phyloP scores from a whole-genome alignment of 2,113 vertebrate genomes.

The Echinops telfairi region DNA sequence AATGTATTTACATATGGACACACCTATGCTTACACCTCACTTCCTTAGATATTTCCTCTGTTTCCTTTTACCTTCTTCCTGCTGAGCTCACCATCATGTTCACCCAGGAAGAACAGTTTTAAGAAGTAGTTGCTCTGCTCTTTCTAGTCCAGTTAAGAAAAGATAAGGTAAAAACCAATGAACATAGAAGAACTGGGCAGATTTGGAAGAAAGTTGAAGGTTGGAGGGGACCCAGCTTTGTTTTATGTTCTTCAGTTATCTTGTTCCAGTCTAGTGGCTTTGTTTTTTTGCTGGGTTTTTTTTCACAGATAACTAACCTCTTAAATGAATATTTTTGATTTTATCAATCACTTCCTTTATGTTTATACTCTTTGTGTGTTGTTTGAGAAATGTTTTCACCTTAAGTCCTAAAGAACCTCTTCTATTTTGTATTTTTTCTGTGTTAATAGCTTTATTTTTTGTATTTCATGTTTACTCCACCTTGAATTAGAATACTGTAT shows the following conservation, averaged over 20 bases:
- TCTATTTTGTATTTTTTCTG: background rate
- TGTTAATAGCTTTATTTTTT: slow-evolving; percentile 1
- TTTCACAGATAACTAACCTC: background rate
- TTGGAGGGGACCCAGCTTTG: background rate
- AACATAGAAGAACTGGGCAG: background rate
- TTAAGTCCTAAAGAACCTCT: background rate
- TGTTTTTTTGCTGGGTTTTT: background rate
- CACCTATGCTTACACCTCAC: too few relatives aligned
- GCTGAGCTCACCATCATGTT: too few relatives aligned
- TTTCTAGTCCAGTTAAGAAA: background rate
- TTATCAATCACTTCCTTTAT: background rate
- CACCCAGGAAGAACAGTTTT: background rate
- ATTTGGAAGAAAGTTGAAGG: background rate
- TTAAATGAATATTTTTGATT: background rate
- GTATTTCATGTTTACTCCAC: background rate
- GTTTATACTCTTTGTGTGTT: background rate
- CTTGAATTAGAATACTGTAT: background rate
- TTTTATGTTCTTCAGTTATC: background rate
- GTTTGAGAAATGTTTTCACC: slow-evolving; percentile 38
- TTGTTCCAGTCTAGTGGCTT: background rate
- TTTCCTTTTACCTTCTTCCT: too few relatives aligned
- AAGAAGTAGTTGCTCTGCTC: background rate
- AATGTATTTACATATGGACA: too few relatives aligned
- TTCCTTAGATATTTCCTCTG: too few relatives aligned
- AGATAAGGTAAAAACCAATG: background rate